Percentiles rank a stretch among this genome's conserved stretches.
Conservation (phyloP, 2,888 invertebrate species). For the Tribolium freemani region DNA sequence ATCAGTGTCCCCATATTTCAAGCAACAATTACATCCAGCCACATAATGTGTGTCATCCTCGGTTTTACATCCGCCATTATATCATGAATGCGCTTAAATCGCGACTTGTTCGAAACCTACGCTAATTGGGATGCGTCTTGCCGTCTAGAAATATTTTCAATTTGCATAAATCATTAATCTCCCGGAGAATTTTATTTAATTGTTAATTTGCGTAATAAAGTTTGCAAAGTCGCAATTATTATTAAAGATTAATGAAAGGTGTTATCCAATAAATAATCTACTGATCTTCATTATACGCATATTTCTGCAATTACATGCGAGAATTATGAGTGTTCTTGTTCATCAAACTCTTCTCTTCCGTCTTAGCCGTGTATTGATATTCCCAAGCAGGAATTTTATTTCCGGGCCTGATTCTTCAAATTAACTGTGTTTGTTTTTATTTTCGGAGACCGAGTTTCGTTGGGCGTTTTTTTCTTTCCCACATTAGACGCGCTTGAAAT, state of each 20-base stretch:
- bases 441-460: not conserved
- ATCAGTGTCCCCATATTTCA: not conserved
- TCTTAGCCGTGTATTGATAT: not conserved
- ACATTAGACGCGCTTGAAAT: conserved; percentile 20
- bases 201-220: conserved; percentile 41
- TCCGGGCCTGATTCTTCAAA: not conserved
- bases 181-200: conserved; percentile 31
- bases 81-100: conserved; percentile 3
- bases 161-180: conserved; percentile 40
- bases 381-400: not conserved
- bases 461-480: conserved; percentile 7
- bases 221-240: conserved; percentile 28
- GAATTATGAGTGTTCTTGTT: not conserved
- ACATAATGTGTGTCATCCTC: not conserved
- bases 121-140: conserved; percentile 35
- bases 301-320: not conserved
- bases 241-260: conserved; percentile 31
- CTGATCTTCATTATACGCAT: conserved; percentile 19
- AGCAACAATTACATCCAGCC: not conserved
- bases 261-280: conserved; percentile 31
- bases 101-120: conserved; percentile 21
- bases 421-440: conserved; percentile 4
- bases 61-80: conserved; percentile 1
- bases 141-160: conserved; percentile 28
- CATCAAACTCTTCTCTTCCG: not conserved